phyloP scores from a whole-genome alignment of 1,140 invertebrate species.

The Brachionus angularis region DNA sequence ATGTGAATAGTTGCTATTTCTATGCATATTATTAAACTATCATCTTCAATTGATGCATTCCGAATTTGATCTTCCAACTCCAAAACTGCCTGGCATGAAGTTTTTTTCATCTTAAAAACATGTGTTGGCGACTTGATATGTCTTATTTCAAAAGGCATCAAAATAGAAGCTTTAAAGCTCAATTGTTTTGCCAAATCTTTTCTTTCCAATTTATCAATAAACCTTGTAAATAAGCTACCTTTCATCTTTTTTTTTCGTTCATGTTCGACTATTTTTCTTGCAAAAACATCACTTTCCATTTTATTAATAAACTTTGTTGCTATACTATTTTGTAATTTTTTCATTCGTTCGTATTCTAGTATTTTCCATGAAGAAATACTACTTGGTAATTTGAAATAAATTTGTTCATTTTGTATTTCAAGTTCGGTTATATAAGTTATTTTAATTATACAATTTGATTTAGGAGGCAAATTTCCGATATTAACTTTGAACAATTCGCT shows the following conservation, averaged over 20 bases:
- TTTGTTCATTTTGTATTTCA: slow-evolving; percentile 56
- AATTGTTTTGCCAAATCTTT: background rate
- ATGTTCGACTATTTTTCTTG: slow-evolving; percentile 50
- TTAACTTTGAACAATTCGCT: slow-evolving; percentile 58
- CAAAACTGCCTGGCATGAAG: background rate
- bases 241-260: background rate
- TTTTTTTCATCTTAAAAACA: slow-evolving; percentile 18
- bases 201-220: slow-evolving; percentile 14
- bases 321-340: background rate
- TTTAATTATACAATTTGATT: slow-evolving; percentile 57
- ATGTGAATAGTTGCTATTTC: slow-evolving; percentile 55
- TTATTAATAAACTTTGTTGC: slow-evolving; percentile 7
- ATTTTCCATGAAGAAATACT: slow-evolving; percentile 56
- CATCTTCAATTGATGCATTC: slow-evolving; percentile 48
- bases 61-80: slow-evolving; percentile 47
- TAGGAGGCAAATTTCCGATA: slow-evolving; percentile 59
- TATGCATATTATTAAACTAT: slow-evolving; percentile 52
- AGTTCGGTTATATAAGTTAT: slow-evolving; percentile 61
- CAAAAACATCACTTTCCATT: slow-evolving; percentile 49
- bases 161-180: slow-evolving; percentile 49
- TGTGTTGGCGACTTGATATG: slow-evolving; percentile 51
- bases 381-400: slow-evolving; percentile 57
- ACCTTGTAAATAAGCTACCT: background rate
- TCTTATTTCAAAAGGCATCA: slow-evolving; percentile 57
- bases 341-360: background rate